phyloP scores from a whole-genome alignment of 2,113 vertebrate species.

The Misgurnus anguillicaudatus region DNA sequence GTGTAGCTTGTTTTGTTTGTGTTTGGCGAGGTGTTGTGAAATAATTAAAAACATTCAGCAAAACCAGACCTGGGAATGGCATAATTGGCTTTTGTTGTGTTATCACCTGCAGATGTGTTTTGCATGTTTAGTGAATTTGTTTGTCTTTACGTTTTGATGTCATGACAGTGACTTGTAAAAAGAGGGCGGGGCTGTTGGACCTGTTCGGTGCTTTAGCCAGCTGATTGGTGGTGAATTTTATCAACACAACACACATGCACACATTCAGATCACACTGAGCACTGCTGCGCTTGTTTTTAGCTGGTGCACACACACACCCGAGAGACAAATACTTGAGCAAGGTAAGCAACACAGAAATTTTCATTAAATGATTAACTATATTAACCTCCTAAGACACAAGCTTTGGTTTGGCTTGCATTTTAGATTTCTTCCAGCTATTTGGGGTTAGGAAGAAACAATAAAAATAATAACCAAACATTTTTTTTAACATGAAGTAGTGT shows the following conservation, averaged over 20 bases:
- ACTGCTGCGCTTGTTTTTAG: neutral
- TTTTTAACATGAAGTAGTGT: too few relatives aligned
- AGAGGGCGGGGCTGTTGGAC: neutral
- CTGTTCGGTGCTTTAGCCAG: neutral
- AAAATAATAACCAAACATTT: too few relatives aligned
- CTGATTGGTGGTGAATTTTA: neutral
- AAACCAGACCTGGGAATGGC: neutral
- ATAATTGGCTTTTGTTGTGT: neutral
- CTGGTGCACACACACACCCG: neutral
- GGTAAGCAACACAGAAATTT: constrained; percentile 45
- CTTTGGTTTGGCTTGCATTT: too few relatives aligned
- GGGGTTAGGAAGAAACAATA: too few relatives aligned
- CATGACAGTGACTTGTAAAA: neutral
- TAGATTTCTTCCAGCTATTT: too few relatives aligned
- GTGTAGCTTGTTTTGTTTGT: too few relatives aligned
- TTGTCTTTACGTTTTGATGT: constrained; percentile 24
- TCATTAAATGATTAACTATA: neutral
- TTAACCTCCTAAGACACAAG: too few relatives aligned
- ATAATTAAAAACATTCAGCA: too few relatives aligned
- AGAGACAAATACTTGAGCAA: constrained; percentile 10
- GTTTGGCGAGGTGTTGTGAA: too few relatives aligned
- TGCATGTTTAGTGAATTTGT: neutral
- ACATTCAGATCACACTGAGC: neutral
- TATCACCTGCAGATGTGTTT: neutral
- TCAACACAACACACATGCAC: neutral